Base-by-base conservation (phyloP, 2,797 vertebrate species). In the Huso huso region DNA sequence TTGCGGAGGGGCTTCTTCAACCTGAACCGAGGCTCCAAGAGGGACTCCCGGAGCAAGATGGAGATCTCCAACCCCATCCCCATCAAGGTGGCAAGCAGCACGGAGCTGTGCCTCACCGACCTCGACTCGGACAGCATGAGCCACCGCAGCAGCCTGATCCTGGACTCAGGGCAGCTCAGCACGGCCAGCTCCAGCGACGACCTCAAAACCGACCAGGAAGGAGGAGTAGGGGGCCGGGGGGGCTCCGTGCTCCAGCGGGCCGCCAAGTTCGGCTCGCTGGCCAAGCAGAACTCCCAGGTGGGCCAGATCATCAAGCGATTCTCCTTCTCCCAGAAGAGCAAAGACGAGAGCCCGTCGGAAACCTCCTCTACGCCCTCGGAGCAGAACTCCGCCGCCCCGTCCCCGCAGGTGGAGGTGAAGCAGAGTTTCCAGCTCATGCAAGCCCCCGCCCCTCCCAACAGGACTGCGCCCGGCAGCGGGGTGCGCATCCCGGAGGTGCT, bases 21-120 rank as follows among this genome's bases (percentile, higher is more conserved):
- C 80, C 87, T 98, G 73, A 96, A 93, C 84, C 90, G 95, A 23
- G 90, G 93, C 70, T 90, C 93, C 69, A 98, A 96, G 75, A 79
- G 94, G 0, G 96, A 98, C 63, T 92, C 93, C 60, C 95, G 88
- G 81, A 86, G 81, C 49, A 95, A 94, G 72, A 77, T 97, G 75
- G 96, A 98, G 83, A 99, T 99, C 83, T 99, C 96, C 70, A 93
- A 94, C 82, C 95, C 96, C 63, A 99, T 99, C 68, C 96, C 96
- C 66, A 99, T 99, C 83, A 99, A 98, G 81, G 96, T 99, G 77
- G 95, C 92, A 74, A 96, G 92, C 1, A 88, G 92, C 84, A 91
- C 86, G 0, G 95, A 99, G 79, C 87, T 98, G 72, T 93, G 91
- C 61, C 88, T 99, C 55, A 96, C 95, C 0, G 95, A 98, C 80